Evolutionary conservation across 2,797 vertebrate species (phyloP).

Genomic region (Synaphobranchus kaupii): DNA sequence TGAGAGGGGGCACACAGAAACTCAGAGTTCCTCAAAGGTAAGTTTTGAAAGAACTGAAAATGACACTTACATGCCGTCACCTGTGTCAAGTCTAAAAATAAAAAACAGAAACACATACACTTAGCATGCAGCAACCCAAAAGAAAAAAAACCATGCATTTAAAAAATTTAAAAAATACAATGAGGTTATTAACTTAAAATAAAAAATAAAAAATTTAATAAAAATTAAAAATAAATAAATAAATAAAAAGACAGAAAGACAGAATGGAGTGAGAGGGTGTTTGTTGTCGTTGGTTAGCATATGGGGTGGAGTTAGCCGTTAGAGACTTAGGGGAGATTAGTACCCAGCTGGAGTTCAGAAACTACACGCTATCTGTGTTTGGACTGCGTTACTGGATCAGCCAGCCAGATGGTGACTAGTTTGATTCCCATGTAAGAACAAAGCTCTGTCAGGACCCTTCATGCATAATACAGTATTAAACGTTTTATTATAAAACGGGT

Average conservation of each 20-base stretch:
- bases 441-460: neutral
- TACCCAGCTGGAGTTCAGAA: neutral
- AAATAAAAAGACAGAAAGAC: neutral
- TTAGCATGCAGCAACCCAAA: constrained; percentile 79
- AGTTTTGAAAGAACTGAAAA: constrained; percentile 67
- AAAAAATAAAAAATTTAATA: constrained; percentile 9
- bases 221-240: neutral
- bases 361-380: neutral
- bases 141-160: constrained; percentile 58
- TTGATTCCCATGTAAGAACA: neutral
- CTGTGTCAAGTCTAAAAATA: constrained; percentile 86
- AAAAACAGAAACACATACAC: constrained; percentile 64
- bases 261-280: neutral
- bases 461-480: neutral
- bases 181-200: constrained; percentile 34
- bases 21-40: constrained; percentile 15
- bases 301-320: neutral
- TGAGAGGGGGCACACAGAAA: constrained; percentile 17
- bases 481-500: no score
- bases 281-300: neutral
- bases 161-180: constrained; percentile 52
- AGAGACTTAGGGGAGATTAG: no score
- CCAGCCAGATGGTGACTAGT: neutral
- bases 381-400: neutral
- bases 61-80: constrained; percentile 90